A percentile compares a stretch with the other conserved stretches of the same genome.
phyloP scores from a whole-genome alignment of 2,888 invertebrate genomes.

The Acanthosepion esculentum region DNA sequence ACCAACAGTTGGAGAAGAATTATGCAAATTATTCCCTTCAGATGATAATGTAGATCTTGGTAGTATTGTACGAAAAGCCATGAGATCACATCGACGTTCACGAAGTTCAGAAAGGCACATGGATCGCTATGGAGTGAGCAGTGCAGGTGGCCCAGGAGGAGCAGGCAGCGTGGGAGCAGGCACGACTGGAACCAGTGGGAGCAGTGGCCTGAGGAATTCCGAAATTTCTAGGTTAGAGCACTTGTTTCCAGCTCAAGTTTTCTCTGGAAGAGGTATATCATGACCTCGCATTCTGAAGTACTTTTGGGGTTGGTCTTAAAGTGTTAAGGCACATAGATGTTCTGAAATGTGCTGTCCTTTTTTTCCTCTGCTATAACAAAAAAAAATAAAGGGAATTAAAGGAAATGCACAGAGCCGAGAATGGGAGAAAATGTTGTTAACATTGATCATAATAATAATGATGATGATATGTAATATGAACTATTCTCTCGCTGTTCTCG shows the following conservation, averaged over 20 bases:
- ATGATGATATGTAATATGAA: conserved; percentile 9
- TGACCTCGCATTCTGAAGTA: conserved; percentile 48
- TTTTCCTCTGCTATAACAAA: neutral
- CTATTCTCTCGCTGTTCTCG: conserved; percentile 1
- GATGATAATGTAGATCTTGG: conserved; percentile 78
- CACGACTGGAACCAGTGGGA: conserved; percentile 53
- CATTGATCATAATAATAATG: neutral
- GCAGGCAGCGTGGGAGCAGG: conserved; percentile 51
- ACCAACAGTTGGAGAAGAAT: conserved; percentile 93
- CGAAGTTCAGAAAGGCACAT: conserved; percentile 51
- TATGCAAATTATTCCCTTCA: conserved; percentile 93
- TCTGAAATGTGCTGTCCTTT: neutral
- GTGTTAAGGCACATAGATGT: neutral
- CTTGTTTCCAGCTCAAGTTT: conserved; percentile 53
- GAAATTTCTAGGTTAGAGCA: conserved; percentile 58
- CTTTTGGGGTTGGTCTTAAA: conserved; percentile 50
- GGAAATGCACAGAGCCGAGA: conserved; percentile 47
- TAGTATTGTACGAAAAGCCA: conserved; percentile 71
- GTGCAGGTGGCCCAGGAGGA: conserved; percentile 48
- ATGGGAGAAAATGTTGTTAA: neutral
- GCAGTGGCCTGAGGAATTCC: conserved; percentile 56
- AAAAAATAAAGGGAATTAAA: conserved; percentile 48
- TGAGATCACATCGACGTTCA: conserved; percentile 59
- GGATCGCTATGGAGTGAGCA: conserved; percentile 48
- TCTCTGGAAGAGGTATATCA: conserved; percentile 51